Conservation (phyloP, 2,797 vertebrate genomes). For the Sylvia borin region DNA sequence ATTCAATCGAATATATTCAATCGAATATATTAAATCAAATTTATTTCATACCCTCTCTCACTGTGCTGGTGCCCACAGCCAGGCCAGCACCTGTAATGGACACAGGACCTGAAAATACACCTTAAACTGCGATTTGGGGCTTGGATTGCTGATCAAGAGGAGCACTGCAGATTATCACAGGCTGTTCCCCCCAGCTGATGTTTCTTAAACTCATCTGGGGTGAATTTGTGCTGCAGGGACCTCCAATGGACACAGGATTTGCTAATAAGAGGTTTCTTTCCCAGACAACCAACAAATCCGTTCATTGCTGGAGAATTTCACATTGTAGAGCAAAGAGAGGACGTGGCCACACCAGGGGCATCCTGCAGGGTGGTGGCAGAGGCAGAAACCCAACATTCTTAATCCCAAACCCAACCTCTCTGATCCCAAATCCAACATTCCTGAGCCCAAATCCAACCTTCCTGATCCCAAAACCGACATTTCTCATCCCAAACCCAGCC, state of each 20-base stretch:
- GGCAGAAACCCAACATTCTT: neutral
- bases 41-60: neutral
- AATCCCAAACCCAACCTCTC: neutral
- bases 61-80: neutral
- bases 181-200: neutral
- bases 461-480: no score
- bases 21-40: neutral
- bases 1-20: neutral
- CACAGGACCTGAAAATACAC: neutral
- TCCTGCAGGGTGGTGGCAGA: neutral
- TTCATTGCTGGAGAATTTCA: accelerated
- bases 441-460: no score
- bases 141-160: neutral
- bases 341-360: neutral
- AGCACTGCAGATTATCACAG: neutral
- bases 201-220: neutral
- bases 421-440: neutral
- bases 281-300: neutral
- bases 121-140: neutral
- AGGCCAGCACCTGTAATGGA: neutral
- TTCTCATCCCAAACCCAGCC: no score
- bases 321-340: neutral
- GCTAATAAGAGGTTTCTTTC: no score
- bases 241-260: accelerated
- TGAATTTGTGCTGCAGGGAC: neutral